A percentile compares a stretch with the other conserved stretches of the same genome.
Evolutionary conservation across 1,140 invertebrate genomes (phyloP).

Genomic region (Neodiprion virginianus): DNA sequence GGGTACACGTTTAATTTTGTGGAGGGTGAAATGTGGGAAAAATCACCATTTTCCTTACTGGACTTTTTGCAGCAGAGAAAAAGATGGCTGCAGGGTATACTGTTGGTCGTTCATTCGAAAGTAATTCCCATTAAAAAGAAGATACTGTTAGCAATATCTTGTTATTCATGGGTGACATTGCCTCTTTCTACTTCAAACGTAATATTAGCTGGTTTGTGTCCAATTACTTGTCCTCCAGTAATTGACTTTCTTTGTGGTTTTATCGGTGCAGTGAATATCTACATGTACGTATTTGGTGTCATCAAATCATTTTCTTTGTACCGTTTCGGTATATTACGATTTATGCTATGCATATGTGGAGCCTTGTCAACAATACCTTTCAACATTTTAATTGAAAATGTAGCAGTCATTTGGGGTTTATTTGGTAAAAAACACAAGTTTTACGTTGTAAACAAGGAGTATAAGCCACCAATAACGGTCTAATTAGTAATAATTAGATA

Average conservation of each 20-base stretch:
- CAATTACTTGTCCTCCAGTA: slow-evolving; percentile 83
- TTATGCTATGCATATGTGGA: slow-evolving; percentile 81
- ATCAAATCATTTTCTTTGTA: slow-evolving; percentile 93
- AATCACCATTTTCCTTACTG: slow-evolving; percentile 92
- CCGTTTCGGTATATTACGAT: slow-evolving; percentile 81
- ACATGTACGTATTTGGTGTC: slow-evolving; percentile 96
- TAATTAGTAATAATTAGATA: slow-evolving; percentile 34
- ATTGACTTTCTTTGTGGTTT: slow-evolving; percentile 89
- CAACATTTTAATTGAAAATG: slow-evolving; percentile 92
- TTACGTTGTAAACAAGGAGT: slow-evolving; percentile 93
- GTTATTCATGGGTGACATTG: slow-evolving; percentile 96
- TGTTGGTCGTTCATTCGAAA: slow-evolving; percentile 90
- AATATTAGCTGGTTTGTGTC: slow-evolving; percentile 81
- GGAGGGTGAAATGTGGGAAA: slow-evolving; percentile 98
- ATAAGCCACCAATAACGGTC: slow-evolving; percentile 68
- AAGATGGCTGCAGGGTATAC: slow-evolving; percentile 96
- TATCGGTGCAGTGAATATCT: slow-evolving; percentile 90
- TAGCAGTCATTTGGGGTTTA: slow-evolving; percentile 92
- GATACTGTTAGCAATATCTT: slow-evolving; percentile 84
- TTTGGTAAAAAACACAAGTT: slow-evolving; percentile 94
- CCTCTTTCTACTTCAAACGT: slow-evolving; percentile 92
- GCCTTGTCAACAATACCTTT: slow-evolving; percentile 90
- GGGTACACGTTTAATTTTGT: slow-evolving; percentile 92
- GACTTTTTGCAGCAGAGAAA: slow-evolving; percentile 97
- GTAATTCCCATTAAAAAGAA: slow-evolving; percentile 85